Conservation (phyloP, 1,140 invertebrate species). For the Zelostemma sp. region DNA sequence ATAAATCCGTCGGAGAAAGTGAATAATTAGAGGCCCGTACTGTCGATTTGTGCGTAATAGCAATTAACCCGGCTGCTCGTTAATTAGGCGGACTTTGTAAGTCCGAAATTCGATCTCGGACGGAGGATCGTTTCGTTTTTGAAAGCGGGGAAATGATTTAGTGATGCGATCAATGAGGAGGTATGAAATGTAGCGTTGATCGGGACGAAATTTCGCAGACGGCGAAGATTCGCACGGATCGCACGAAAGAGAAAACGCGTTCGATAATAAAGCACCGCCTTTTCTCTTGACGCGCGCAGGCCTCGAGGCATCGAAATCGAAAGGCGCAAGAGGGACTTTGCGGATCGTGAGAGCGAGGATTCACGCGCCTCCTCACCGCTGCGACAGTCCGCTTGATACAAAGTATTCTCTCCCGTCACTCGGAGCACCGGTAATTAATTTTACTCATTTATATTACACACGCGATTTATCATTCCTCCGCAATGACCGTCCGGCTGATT, state of each 20-base stretch:
- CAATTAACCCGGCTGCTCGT: slow-evolving; percentile 44
- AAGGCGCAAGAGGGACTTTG: slow-evolving; percentile 31
- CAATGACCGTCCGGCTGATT: neutral
- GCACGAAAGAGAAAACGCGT: slow-evolving; percentile 27
- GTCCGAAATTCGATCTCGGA: slow-evolving; percentile 18
- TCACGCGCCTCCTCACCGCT: slow-evolving; percentile 20
- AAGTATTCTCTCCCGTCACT: slow-evolving; percentile 15
- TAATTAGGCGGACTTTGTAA: slow-evolving; percentile 54
- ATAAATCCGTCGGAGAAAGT: slow-evolving; percentile 59
- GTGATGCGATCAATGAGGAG: neutral
- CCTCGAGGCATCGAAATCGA: slow-evolving; percentile 25
- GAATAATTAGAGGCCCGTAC: slow-evolving; percentile 57
- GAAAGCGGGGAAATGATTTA: neutral
- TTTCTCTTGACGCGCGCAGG: slow-evolving; percentile 15
- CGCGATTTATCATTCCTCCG: slow-evolving; percentile 14
- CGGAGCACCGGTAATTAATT: slow-evolving; percentile 19
- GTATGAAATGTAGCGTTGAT: neutral
- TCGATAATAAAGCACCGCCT: slow-evolving; percentile 20
- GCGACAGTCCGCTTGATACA: slow-evolving; percentile 23
- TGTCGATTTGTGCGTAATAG: slow-evolving; percentile 52
- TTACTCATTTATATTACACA: slow-evolving; percentile 17
- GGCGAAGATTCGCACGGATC: slow-evolving; percentile 10
- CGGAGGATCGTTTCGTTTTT: slow-evolving; percentile 15
- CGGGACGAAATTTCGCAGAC: slow-evolving; percentile 10
- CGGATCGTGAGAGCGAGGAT: slow-evolving; percentile 53